Conservation (phyloP, 1,140 invertebrate genomes). For the Papilio dardanus region DNA sequence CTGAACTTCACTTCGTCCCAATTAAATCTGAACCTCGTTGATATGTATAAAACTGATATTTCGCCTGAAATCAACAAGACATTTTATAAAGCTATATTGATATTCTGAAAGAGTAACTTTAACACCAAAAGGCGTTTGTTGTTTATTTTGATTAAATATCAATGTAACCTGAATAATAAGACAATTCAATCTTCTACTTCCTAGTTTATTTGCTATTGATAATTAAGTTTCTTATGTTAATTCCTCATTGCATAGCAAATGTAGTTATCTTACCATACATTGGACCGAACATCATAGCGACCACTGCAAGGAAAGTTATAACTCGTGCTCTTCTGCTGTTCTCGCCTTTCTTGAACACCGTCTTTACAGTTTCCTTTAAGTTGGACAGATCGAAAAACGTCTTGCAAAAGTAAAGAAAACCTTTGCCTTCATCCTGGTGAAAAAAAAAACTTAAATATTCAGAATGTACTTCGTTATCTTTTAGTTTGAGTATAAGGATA, state of each 20-base stretch:
- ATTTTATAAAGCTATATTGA: neutral
- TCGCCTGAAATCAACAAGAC: constrained; percentile 85
- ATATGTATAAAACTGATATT: constrained; percentile 89
- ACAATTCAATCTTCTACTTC: too few relatives aligned
- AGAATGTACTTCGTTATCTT: too few relatives aligned
- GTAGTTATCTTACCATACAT: constrained; percentile 58
- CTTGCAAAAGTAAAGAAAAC: constrained; percentile 55
- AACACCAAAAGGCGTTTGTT: too few relatives aligned
- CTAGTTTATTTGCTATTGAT: too few relatives aligned
- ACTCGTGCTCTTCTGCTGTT: constrained; percentile 61
- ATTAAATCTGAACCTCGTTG: constrained; percentile 90
- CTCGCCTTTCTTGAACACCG: constrained; percentile 58
- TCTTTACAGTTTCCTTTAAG: constrained; percentile 59
- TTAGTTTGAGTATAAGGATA: too few relatives aligned
- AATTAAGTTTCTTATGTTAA: too few relatives aligned
- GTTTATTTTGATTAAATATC: too few relatives aligned
- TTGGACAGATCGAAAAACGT: constrained; percentile 65
- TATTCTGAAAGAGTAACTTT: too few relatives aligned
- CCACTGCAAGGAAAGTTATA: constrained; percentile 52
- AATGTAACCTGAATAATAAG: too few relatives aligned
- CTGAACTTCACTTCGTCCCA: constrained; percentile 93
- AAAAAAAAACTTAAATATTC: constrained; percentile 23
- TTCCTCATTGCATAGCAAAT: too few relatives aligned
- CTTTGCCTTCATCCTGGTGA: constrained; percentile 62
- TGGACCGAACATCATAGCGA: constrained; percentile 65